Base-by-base conservation (phyloP, 2,888 invertebrate genomes). In the Lamellibrachia columna region DNA sequence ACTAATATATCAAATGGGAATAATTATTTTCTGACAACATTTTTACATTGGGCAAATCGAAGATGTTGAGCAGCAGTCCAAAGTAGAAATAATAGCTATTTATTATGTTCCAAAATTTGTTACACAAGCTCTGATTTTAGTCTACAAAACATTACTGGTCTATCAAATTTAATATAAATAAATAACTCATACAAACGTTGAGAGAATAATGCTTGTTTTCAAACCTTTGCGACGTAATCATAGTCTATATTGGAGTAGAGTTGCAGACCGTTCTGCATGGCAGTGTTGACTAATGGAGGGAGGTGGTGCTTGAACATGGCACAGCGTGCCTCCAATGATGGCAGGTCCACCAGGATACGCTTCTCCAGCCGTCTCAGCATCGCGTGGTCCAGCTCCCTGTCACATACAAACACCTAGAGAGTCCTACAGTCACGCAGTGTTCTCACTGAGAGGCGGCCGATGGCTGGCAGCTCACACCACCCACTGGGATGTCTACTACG, bases 301-400 rank as follows among this genome's bases (percentile, higher is more conserved):
- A 96, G 95, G 95, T 96, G 96, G 94, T 96, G 97, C 93, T 97
- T 96, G 94, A 99, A 98, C 95, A 99, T 97, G 90, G 97, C 97
- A 90, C 96, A 95, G n/a, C 99, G 97, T 0, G 98, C 97, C 53
- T 97, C 97, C 90, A 95, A 95, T 94, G 97, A 97, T 0, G 99
- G 99, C 75, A 98, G 96, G 58, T 98, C 98, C 0, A 99, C 98
- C 92, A 98, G 97, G 93, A 99, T 98, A 92, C 98, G 97, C 96
- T 98, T 99, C 95, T 99, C 99, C 93, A 99, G 97, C 93, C 99
- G 97, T 90, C 99, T 97, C 90, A 99, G 96, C 97, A 99, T 97
- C 0, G 99, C 99, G 94, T 98, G 97, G 96, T 99, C 99, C 94
- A 99, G 97, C 95, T 98, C 98, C 98, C 98, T 98, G 95, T 11